Evolutionary conservation across 2,888 invertebrate species (phyloP).

Genomic region (Lithophane leautieri): DNA sequence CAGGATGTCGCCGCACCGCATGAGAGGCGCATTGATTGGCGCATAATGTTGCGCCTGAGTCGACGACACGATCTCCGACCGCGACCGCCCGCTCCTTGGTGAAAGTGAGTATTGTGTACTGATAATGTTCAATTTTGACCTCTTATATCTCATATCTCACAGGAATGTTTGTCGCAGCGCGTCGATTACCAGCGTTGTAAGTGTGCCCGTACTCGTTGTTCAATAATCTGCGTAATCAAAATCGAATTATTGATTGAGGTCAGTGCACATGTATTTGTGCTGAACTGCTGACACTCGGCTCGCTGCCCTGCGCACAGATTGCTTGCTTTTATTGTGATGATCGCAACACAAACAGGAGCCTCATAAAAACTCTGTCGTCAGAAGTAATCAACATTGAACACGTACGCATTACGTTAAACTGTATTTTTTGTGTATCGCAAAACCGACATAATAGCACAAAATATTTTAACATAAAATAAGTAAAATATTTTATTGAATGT

Average conservation of each 20-base stretch:
- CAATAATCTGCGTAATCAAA: constrained; percentile 37
- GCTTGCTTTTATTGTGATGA: constrained; percentile 6
- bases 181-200: neutral
- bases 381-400: neutral
- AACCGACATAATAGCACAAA: neutral
- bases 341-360: neutral
- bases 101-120: constrained; percentile 1
- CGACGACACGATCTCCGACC: neutral
- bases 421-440: neutral
- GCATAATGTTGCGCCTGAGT: constrained; percentile 32
- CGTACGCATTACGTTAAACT: neutral
- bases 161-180: neutral
- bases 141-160: constrained; percentile 11
- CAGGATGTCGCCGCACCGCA: constrained; percentile 14
- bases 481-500: neutral
- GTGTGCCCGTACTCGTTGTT: constrained; percentile 8
- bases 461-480: neutral
- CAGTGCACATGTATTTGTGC: constrained; percentile 21
- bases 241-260: constrained; percentile 55
- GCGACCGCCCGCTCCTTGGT: constrained; percentile 1
- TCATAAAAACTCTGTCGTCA: neutral
- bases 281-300: neutral
- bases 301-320: neutral
- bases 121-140: neutral
- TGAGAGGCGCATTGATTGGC: constrained; percentile 21